Evolutionary conservation across 2,888 invertebrate species (phyloP).

Genomic region (Drosophila mimetica): DNA sequence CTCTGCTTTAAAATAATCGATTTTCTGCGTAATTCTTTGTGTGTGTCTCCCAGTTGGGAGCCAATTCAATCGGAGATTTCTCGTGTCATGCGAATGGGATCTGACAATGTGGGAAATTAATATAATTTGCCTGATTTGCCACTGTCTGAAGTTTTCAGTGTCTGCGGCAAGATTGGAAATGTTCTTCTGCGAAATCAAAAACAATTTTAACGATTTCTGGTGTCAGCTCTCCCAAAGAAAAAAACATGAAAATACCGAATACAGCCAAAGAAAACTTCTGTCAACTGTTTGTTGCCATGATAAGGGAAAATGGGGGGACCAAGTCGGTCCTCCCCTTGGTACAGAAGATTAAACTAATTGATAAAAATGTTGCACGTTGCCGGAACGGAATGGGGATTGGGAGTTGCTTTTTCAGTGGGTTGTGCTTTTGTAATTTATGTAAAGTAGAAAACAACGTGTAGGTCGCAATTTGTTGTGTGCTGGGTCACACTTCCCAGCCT

Average conservation of each 20-base stretch:
- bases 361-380: constrained; percentile 77
- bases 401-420: constrained; percentile 31
- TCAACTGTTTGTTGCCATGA: constrained; percentile 57
- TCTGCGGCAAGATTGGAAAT: constrained; percentile 61
- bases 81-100: constrained; percentile 51
- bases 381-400: constrained; percentile 44
- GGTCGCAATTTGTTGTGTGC: constrained; percentile 76
- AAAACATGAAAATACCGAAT: constrained; percentile 39
- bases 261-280: constrained; percentile 53
- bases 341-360: constrained; percentile 77
- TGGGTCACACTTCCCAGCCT: constrained; percentile 46
- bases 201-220: constrained; percentile 64
- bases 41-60: constrained; percentile 7
- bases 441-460: constrained; percentile 74
- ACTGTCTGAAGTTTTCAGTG: constrained; percentile 62
- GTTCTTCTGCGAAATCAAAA: constrained; percentile 64
- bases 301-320: constrained; percentile 32
- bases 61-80: constrained; percentile 25
- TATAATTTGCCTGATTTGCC: constrained; percentile 77
- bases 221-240: constrained; percentile 1
- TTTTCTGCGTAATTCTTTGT: constrained; percentile 60
- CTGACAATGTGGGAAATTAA: constrained; percentile 79
- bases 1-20: constrained; percentile 71
- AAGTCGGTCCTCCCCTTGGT: constrained; percentile 6
- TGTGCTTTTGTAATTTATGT: constrained; percentile 72